phyloP scores from a whole-genome alignment of 2,113 vertebrate species.

The Ctenomys sociabilis region DNA sequence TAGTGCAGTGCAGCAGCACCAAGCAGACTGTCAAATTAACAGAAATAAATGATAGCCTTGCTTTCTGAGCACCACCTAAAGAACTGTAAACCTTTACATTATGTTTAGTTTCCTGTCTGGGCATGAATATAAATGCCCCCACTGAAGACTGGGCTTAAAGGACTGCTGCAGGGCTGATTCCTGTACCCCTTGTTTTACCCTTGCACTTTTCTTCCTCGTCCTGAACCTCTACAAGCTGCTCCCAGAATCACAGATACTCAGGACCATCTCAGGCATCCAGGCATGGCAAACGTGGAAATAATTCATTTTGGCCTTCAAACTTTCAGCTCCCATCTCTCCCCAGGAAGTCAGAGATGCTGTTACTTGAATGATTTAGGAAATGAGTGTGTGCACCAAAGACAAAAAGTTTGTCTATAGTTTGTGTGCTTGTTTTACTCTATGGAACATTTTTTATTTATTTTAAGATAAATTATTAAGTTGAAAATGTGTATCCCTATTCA shows the following conservation, averaged over 20 bases:
- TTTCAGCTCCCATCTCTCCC: conserved; percentile 76
- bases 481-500: conserved; percentile 79
- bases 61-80: conserved; percentile 76
- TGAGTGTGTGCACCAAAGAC: conserved; percentile 89
- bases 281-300: conserved; percentile 82
- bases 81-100: conserved; percentile 72
- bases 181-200: conserved; percentile 10
- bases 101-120: conserved; percentile 43
- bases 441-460: conserved; percentile 86
- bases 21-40: conserved; percentile 60
- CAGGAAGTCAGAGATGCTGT: conserved; percentile 75
- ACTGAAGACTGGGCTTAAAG: conserved; percentile 57
- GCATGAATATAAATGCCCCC: conserved; percentile 42
- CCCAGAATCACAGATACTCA: conserved; percentile 83
- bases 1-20: conserved; percentile 62
- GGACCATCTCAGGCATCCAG: conserved; percentile 86
- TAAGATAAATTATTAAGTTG: conserved; percentile 87
- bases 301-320: conserved; percentile 82
- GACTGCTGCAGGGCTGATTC: conserved; percentile 67
- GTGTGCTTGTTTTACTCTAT: conserved; percentile 84
- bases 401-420: conserved; percentile 84
- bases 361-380: conserved; percentile 85
- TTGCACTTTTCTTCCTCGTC: conserved; percentile 77
- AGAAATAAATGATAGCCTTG: conserved; percentile 66
- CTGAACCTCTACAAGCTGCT: conserved; percentile 82